Percentiles rank a stretch among this genome's conserved stretches.
Evolutionary conservation across 2,888 invertebrate genomes (phyloP).

Genomic region (Galerucella pusilla): DNA sequence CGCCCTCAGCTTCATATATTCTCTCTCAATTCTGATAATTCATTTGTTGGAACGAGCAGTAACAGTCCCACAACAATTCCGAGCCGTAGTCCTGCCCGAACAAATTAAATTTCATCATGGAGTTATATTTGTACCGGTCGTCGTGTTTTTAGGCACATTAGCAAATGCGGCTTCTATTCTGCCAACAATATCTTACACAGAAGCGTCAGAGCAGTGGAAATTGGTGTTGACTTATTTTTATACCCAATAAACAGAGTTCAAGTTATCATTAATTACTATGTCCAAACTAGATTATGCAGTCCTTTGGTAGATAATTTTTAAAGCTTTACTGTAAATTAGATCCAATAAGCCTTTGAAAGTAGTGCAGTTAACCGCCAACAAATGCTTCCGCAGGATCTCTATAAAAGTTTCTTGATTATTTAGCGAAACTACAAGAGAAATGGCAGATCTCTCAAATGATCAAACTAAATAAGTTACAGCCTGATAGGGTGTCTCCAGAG

Average conservation of each 20-base stretch:
- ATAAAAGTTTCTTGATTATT: no score
- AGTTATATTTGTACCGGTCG: conserved; percentile 34
- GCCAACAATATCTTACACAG: neutral
- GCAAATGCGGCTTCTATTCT: conserved; percentile 33
- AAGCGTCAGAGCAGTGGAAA: neutral
- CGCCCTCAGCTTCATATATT: neutral
- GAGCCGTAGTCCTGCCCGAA: conserved; percentile 33
- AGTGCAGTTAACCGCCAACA: no score
- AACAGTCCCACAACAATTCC: conserved; percentile 36
- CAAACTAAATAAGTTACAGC: no score
- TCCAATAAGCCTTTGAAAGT: no score
- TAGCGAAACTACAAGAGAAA: no score
- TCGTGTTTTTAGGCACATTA: conserved; percentile 39
- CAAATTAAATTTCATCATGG: conserved; percentile 44
- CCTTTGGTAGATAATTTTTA: no score
- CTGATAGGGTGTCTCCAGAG: no score
- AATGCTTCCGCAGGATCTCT: no score
- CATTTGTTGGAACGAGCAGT: conserved; percentile 39
- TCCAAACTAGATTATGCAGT: no score
- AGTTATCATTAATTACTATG: no score
- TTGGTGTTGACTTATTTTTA: neutral
- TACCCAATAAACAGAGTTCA: neutral
- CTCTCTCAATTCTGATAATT: conserved; percentile 37
- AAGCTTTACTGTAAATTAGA: no score
- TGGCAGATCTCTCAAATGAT: no score